Evolutionary conservation across 2,113 vertebrate genomes (phyloP).

Genomic region (Ceratotherium simum): DNA sequence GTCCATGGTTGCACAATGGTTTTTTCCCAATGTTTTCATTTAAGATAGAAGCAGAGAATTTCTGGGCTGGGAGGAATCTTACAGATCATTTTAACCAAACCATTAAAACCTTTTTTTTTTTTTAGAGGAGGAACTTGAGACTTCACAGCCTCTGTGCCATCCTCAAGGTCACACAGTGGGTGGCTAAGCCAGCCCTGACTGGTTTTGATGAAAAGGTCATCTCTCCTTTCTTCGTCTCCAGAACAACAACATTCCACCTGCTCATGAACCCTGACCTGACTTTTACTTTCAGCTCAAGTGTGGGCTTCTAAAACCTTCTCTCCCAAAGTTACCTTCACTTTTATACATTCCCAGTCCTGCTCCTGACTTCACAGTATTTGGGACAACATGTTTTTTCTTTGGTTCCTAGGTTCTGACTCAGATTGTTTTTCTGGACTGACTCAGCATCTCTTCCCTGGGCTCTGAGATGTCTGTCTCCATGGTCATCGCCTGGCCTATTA

Average conservation of each 20-base stretch:
- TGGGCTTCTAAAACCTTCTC: not conserved
- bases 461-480: not conserved
- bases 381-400: not conserved
- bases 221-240: not conserved
- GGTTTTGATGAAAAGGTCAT: not conserved
- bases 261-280: not conserved
- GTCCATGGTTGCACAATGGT: not conserved
- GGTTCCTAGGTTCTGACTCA: not conserved
- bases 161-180: not conserved
- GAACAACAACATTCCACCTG: not conserved
- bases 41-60: conserved; percentile 27
- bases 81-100: not conserved
- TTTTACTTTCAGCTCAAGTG: not conserved
- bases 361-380: not conserved
- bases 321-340: not conserved
- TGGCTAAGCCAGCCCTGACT: not conserved
- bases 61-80: conserved; percentile 3
- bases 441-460: not conserved
- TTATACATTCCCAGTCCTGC: not conserved
- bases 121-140: not conserved
- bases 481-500: not conserved
- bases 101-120: not conserved
- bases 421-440: not conserved
- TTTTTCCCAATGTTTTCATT: conserved; percentile 31
- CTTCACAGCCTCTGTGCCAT: not conserved